Percentiles rank a stretch among this genome's conserved stretches.
phyloP scores from a whole-genome alignment of 2,888 invertebrate genomes.

The Sinelater perroti region DNA sequence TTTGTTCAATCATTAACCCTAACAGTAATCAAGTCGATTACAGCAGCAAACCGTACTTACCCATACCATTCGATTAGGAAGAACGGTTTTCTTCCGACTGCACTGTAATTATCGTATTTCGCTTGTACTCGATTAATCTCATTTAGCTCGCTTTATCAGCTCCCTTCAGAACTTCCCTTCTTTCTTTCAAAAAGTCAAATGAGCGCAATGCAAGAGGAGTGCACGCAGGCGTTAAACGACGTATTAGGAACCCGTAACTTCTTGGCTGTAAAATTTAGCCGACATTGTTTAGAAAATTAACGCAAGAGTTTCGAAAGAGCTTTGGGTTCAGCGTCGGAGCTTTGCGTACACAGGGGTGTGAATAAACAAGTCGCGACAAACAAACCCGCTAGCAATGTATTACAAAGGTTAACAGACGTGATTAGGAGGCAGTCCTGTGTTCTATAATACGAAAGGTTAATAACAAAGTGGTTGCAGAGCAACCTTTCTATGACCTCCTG shows the following conservation, averaged over 20 bases:
- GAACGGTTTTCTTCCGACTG: background rate
- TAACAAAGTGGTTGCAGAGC: conserved; percentile 55
- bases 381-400: conserved; percentile 33
- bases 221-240: too few relatives aligned
- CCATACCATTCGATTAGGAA: conserved; percentile 14
- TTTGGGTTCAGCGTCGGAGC: conserved; percentile 11
- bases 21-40: conserved; percentile 33
- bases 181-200: too few relatives aligned
- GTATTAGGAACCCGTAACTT: background rate
- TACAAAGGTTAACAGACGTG: conserved; percentile 51
- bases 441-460: conserved; percentile 54
- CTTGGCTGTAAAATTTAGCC: background rate
- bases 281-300: conserved; percentile 9
- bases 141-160: too few relatives aligned
- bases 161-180: too few relatives aligned
- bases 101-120: too few relatives aligned
- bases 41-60: conserved; percentile 22
- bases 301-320: conserved; percentile 13
- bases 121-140: too few relatives aligned
- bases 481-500: conserved; percentile 55
- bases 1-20: conserved; percentile 40
- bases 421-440: conserved; percentile 49
- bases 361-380: conserved; percentile 29
- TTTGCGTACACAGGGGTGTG: conserved; percentile 18
- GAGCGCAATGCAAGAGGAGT: too few relatives aligned